Conservation (phyloP, 2,888 invertebrate species). For the Bhutanitis thaidina region DNA sequence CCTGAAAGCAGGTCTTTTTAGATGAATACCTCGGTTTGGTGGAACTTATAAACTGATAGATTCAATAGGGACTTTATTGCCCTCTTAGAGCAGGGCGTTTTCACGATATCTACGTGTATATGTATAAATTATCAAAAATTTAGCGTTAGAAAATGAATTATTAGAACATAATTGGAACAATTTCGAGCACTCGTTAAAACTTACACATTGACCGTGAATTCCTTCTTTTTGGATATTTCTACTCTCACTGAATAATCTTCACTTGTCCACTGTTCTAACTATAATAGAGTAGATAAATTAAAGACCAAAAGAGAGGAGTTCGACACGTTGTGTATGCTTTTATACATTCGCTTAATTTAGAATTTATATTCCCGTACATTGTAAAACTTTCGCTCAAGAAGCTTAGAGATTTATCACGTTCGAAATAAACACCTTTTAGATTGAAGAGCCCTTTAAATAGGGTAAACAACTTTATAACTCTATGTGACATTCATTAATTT, state of each 20-base stretch:
- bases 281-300: constrained; percentile 66
- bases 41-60: constrained; percentile 18
- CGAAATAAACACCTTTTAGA: background rate
- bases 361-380: constrained; percentile 12
- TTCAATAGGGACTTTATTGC: constrained; percentile 23
- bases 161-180: constrained; percentile 74
- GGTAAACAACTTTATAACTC: background rate
- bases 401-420: constrained; percentile 5
- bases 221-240: constrained; percentile 67
- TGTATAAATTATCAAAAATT: constrained; percentile 65
- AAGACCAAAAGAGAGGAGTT: constrained; percentile 68
- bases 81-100: constrained; percentile 41
- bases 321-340: constrained; percentile 53
- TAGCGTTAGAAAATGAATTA: constrained; percentile 76
- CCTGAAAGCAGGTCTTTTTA: constrained; percentile 6
- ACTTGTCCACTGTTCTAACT: constrained; percentile 60
- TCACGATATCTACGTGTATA: constrained; percentile 55
- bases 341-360: constrained; percentile 21
- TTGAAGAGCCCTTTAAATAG: background rate
- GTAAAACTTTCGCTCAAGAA: constrained; percentile 14
- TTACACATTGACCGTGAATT: constrained; percentile 75
- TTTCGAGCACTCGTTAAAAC: constrained; percentile 78
- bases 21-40: constrained; percentile 11
- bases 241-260: constrained; percentile 65
- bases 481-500: constrained; percentile 9